Base-by-base conservation (phyloP, 2,797 vertebrate species). In the Anabacerthia variegaticeps region DNA sequence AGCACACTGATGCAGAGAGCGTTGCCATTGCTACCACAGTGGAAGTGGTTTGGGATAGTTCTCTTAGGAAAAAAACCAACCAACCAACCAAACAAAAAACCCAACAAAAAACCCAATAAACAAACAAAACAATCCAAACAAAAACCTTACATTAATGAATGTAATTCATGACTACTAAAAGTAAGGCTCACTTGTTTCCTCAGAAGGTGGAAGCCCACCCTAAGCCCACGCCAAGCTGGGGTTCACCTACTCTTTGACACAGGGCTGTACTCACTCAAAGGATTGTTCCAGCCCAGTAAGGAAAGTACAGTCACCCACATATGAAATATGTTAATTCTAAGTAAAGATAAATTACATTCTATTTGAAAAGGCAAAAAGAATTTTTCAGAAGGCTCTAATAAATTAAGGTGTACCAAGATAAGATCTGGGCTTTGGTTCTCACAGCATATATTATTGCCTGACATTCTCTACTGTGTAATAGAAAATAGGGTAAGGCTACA, bases 201-300 rank as follows among this genome's bases (percentile, higher is more conserved):
- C 24, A 34, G 10, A 62, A 59, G 14, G 22, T 6, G 8, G 6
- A 43, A 88, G 14, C 8, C 3, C 5, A 46, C 27, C 6, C 6
- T 43, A 28, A 72, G 9, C 6, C 9, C 2, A 1, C 32, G 37
- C 16, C 0, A 4, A 67, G 43, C 5, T 8, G 32, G 19, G 16
- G 3, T 30, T 74, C 23, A 26, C 21, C 5, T 85, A 28, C 19
- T 81, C 49, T 72, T 56, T 37, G 34, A 52, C 28, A 13, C 18
- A 11, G 16, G 17, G 18, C 26, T 63, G 32, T 20, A 28, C 3
- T n/a, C 15, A 10, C 36, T 39, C 58, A 61, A 61, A 76, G 19
- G 8, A 34, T 14, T 65, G 20, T 17, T 85, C 15, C 10, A 23
- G 30, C 9, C 15, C n/a, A 49, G 1, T 1, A 1, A 87, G 41